Evolutionary conservation across 1,140 invertebrate species (phyloP).

Genomic region (Drosophila athabasca): DNA sequence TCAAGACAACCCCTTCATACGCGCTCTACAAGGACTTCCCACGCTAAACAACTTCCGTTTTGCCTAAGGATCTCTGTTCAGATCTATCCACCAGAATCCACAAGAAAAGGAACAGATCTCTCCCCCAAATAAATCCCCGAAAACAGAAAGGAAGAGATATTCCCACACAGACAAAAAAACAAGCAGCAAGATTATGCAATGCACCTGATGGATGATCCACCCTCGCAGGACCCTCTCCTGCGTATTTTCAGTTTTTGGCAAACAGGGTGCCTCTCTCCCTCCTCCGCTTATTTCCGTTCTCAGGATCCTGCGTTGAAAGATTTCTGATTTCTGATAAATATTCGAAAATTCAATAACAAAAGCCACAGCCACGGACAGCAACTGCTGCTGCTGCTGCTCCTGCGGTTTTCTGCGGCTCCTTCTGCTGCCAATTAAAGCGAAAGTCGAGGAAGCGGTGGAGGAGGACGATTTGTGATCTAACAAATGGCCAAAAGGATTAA

Average conservation of each 20-base stretch:
- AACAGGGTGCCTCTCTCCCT: slow-evolving; percentile 25
- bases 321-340: slow-evolving; percentile 47
- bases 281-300: slow-evolving; percentile 45
- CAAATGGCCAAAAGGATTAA: no score
- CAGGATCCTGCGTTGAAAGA: slow-evolving; percentile 24
- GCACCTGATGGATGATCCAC: slow-evolving; percentile 49
- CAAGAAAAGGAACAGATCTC: neutral
- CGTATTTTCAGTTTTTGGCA: slow-evolving; percentile 24
- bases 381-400: slow-evolving; percentile 45
- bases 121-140: neutral
- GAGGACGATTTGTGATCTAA: no score
- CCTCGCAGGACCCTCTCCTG: slow-evolving; percentile 38
- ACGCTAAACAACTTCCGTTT: slow-evolving; percentile 53
- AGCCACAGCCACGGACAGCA: slow-evolving; percentile 19
- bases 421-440: slow-evolving; percentile 25
- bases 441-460: no score
- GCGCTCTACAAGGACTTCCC: slow-evolving; percentile 36
- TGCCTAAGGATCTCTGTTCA: slow-evolving; percentile 4
- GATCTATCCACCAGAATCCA: neutral
- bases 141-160: slow-evolving; percentile 15
- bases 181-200: slow-evolving; percentile 50
- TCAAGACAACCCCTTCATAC: slow-evolving; percentile 7
- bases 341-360: slow-evolving; percentile 59
- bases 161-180: slow-evolving; percentile 45
- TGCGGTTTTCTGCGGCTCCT: neutral